phyloP scores from a whole-genome alignment of 1,140 invertebrate genomes.

The Calephelis virginiensis region DNA sequence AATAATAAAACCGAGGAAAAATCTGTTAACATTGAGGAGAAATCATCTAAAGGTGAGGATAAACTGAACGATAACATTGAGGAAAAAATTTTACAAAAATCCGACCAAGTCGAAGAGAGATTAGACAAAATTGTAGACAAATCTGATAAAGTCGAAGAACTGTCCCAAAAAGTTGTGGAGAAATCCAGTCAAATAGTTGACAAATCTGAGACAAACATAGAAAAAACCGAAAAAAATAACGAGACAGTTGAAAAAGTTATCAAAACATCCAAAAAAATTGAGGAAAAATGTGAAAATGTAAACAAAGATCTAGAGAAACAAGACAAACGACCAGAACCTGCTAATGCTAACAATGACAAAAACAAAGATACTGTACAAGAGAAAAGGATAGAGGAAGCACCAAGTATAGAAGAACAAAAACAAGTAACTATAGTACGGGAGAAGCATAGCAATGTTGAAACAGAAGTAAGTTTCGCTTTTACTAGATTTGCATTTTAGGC shows the following conservation, averaged over 20 bases:
- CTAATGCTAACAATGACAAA: neutral
- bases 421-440: neutral
- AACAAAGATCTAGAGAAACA: constrained; percentile 17
- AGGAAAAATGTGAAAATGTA: constrained; percentile 8
- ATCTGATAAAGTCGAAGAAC: neutral
- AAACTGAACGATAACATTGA: too few relatives aligned
- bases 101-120: constrained; percentile 1
- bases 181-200: neutral
- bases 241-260: constrained; percentile 6
- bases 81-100: neutral
- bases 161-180: neutral
- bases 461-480: neutral
- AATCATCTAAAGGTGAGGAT: neutral
- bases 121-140: neutral
- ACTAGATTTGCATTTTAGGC: neutral
- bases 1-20: neutral
- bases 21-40: too few relatives aligned
- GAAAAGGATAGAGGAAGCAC: constrained; percentile 35
- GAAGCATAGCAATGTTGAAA: neutral
- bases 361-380: neutral
- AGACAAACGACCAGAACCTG: neutral
- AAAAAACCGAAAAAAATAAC: constrained; percentile 17
- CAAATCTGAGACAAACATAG: constrained; percentile 4
- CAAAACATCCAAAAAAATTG: neutral
- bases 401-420: constrained; percentile 58